Base-by-base conservation (phyloP, 1,140 invertebrate species). In the Saccostrea cuccullata region DNA sequence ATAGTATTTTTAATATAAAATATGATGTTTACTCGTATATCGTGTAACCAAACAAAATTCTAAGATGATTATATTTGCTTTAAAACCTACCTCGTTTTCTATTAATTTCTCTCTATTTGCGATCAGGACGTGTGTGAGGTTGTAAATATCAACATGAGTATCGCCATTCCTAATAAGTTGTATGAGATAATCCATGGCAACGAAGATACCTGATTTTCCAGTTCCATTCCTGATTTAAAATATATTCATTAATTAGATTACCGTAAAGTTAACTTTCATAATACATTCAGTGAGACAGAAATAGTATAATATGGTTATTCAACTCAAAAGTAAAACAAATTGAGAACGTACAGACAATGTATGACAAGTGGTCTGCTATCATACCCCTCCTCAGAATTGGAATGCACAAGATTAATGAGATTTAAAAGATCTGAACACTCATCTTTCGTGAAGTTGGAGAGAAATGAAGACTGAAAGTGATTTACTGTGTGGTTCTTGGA, bases 91-190 rank as follows among this genome's bases (percentile, higher is more conserved):
- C 30, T 73, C 70, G 15, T 73, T 73, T 26, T 73, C 70, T 73
- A 73, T 73, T 30, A 73, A 73, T 30, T 73, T 73, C 12, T 73
- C 70, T 30, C 70, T n/a, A 9, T 73, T 73, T n/a, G n/a, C 8
- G 30, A 73, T 73, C 3, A 73, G 70, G 0, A 36, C 26, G n/a
- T 73, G 70, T 13, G 30, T 36, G 3, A 73, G 70, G n/a, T 30
- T 73, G 70, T 26, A 73, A 73, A 73, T 73, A 30, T 73, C 70
- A 11, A 73, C 70, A 36, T 73, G 70, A 30, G 70, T 73, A 36
- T 73, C 70, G 9, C 70, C 70, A 73, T 73, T 73, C 1, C 26
- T 73, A 15, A 73, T 73, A 15, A 73, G 70, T 9, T 73, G 70
- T 6, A 73, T 23, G 15, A 73, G 70, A 23, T 73, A 73, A 36